phyloP scores from a whole-genome alignment of 1,140 invertebrate genomes.

The Drosophila takahashii region DNA sequence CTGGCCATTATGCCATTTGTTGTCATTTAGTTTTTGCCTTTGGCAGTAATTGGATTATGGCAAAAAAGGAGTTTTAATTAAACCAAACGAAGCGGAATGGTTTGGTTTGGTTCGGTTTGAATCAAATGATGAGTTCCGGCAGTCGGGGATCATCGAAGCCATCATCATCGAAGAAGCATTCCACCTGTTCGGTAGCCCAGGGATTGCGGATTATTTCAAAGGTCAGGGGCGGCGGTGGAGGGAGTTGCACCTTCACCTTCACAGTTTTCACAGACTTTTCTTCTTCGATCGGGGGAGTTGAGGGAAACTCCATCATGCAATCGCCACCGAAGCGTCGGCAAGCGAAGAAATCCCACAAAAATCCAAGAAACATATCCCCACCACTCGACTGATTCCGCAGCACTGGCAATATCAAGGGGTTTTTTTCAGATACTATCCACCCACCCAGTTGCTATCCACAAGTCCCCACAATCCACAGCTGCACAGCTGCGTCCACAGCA shows the following conservation, averaged over 20 bases:
- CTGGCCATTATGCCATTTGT: conserved; percentile 55
- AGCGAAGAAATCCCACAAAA: conserved; percentile 45
- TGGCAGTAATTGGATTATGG: conserved; percentile 56
- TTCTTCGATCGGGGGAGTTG: not conserved
- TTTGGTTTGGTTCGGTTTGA: not conserved
- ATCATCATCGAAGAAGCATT: conserved; percentile 19
- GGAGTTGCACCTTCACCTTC: not conserved
- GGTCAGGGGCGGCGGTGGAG: not conserved
- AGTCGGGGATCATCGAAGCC: conserved; percentile 67
- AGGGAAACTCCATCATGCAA: not conserved
- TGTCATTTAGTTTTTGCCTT: conserved; percentile 40
- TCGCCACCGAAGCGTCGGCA: conserved; percentile 21
- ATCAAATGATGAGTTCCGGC: conserved; percentile 60
- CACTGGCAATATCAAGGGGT: not conserved
- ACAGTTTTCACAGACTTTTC: not conserved
- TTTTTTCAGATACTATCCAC: not conserved
- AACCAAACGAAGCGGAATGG: conserved; percentile 11
- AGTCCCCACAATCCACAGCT: conserved; percentile 4
- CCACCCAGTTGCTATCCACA: conserved; percentile 4
- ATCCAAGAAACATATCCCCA: conserved; percentile 47
- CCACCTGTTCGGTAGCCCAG: conserved; percentile 11
- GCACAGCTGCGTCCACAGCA: conserved; percentile 21
- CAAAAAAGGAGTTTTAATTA: conserved; percentile 42
- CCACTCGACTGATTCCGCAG: not conserved
- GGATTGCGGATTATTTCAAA: conserved; percentile 6